These are phyloP conservation scores for Bradysia coprophila DNA, from an alignment of 1,140 invertebrate genomes.

Conservation along the genomic window DNA sequence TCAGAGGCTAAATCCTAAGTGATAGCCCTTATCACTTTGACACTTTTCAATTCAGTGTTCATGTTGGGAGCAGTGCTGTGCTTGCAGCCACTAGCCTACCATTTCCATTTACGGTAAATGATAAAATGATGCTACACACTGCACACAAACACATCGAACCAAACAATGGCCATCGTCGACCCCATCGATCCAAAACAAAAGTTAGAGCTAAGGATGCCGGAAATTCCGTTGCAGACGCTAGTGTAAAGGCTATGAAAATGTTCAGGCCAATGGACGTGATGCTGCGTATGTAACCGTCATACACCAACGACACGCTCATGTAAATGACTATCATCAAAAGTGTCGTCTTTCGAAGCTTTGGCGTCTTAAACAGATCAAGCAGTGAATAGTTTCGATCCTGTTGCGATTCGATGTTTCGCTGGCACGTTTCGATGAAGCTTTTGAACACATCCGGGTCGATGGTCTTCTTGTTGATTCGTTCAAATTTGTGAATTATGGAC, in stretches of 20 bases:
- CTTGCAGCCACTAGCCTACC: slow-evolving; percentile 51
- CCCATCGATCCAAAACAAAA: slow-evolving; percentile 58
- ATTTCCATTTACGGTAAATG: slow-evolving; percentile 43
- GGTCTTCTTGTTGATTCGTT: slow-evolving; percentile 53
- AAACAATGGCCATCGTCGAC: slow-evolving; percentile 65
- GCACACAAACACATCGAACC: slow-evolving; percentile 60
- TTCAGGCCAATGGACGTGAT: slow-evolving; percentile 61
- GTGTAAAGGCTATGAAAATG: slow-evolving; percentile 65
- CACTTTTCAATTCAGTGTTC: no score
- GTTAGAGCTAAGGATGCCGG: slow-evolving; percentile 70
- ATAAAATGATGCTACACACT: slow-evolving; percentile 56
- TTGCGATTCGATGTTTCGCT: slow-evolving; percentile 41
- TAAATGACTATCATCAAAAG: slow-evolving; percentile 59
- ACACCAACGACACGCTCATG: slow-evolving; percentile 73
- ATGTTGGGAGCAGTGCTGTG: no score
- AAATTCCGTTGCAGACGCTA: slow-evolving; percentile 48
- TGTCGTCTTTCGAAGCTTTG: slow-evolving; percentile 47
- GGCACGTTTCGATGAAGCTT: slow-evolving; percentile 34
- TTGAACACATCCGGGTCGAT: slow-evolving; percentile 51
- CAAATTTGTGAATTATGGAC: slow-evolving; percentile 56
- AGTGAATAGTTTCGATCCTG: slow-evolving; percentile 48
- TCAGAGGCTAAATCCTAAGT: no score
- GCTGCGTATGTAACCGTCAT: slow-evolving; percentile 72
- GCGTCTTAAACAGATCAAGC: slow-evolving; percentile 55
- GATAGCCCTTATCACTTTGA: no score